Evolutionary conservation across 2,797 vertebrate species (phyloP), one percentile per base, ranked within the genome.

Genomic region (Alca torda): DNA sequence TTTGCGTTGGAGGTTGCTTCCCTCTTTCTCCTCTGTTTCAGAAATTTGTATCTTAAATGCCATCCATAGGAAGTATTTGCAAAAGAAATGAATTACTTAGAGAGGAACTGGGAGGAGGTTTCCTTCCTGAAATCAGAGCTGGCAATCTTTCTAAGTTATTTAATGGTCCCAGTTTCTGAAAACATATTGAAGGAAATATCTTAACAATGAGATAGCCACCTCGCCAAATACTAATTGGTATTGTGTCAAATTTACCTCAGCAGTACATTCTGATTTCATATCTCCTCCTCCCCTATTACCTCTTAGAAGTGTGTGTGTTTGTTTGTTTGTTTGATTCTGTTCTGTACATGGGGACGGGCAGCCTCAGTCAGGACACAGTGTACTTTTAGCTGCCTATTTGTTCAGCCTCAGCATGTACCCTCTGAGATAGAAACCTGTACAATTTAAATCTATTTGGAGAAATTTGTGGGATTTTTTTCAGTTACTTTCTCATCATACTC

Each of bases 121-220:
- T 99, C 99, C 99, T 99, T 98, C 98, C 98, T 97, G 98, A 97
- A 98, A 98, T 98, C 98, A 98, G 95, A 98, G 92, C 97, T 98
- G 98, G 98, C 98, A 33, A 98, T 98, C 98, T 94, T 97, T 98
- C 97, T 93, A 91, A 81, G 95, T 98, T 98, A 96, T 98, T 98
- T 98, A 97, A 98, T 94, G 96, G 96, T 95, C 67, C 70, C 91
- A 97, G 96, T 97, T 98, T 98, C 97, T 98, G 98, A 97, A 98
- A 98, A 98, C 98, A 98, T 95, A 97, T 96, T 97, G 96, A 97
- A 98, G 98, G 98, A 98, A 98, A 98, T 98, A 97, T 97, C 97
- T 97, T 96, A 97, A 98, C 98, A 98, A 98, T 98, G 98, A 98
- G 97, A 97, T 88, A 97, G 96, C 95, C 93, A 64, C 97, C 97